Percentiles rank a stretch among this genome's conserved stretches.
These are phyloP conservation scores for Chymomyza costata DNA, from an alignment of 1,140 invertebrate genomes.

Conservation along the genomic window DNA sequence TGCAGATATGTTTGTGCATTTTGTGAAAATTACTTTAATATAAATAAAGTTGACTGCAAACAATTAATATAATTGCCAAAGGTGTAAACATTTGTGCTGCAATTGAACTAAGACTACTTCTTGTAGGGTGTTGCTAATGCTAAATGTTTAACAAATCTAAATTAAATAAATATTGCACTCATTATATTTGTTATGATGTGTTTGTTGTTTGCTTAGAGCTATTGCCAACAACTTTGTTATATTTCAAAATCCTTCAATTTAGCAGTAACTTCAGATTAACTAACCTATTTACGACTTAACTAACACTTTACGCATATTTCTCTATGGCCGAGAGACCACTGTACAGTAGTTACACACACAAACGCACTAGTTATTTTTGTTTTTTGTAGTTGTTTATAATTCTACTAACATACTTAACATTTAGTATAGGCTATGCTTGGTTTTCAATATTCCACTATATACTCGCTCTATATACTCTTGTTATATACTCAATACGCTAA, in stretches of 20 bases:
- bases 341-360: background rate
- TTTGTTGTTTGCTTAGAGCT: slow-evolving; percentile 6
- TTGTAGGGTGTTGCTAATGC: no score
- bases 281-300: no score
- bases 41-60: no score
- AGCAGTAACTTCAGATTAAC: slow-evolving; percentile 16
- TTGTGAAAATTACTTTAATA: no score
- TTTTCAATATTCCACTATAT: no score
- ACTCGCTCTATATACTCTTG: no score
- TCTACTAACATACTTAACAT: slow-evolving; percentile 14
- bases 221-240: slow-evolving; percentile 25
- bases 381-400: slow-evolving; percentile 11
- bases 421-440: slow-evolving; percentile 12
- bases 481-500: slow-evolving; percentile 1
- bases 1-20: slow-evolving; percentile 7
- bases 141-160: no score
- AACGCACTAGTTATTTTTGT: background rate
- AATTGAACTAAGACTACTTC: no score
- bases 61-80: no score
- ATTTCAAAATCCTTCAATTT: slow-evolving; percentile 20
- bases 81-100: no score
- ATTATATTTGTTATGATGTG: background rate
- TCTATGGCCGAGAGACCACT: no score
- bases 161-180: slow-evolving; percentile 24
- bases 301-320: no score